phyloP scores from a whole-genome alignment of 2,797 vertebrate species.

The Manis pentadactyla region DNA sequence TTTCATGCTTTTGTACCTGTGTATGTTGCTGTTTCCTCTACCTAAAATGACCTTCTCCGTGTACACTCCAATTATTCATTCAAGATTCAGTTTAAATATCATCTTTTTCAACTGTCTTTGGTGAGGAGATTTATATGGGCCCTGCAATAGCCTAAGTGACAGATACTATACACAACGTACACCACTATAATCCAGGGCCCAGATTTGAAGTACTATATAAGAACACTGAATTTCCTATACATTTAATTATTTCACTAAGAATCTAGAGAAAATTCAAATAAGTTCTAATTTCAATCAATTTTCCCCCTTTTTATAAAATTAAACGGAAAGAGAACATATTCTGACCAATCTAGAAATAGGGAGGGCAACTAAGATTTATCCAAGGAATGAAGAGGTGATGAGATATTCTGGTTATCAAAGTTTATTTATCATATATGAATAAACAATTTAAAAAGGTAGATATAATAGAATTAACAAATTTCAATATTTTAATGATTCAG shows the following conservation, averaged over 20 bases:
- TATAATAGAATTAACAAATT: background rate
- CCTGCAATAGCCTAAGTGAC: background rate
- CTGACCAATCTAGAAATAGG: slow-evolving; percentile 32
- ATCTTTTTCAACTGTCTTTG: background rate
- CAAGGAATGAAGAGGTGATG: background rate
- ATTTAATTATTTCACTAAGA: slow-evolving; percentile 51
- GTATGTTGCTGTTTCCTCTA: background rate
- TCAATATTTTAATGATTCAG: slow-evolving; percentile 11
- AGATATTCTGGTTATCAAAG: background rate
- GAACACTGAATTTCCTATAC: background rate
- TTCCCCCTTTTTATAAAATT: background rate
- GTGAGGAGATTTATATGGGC: background rate
- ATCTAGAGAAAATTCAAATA: background rate
- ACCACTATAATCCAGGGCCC: background rate
- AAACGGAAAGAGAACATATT: background rate
- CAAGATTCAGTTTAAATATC: slow-evolving; percentile 14
- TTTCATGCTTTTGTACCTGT: background rate
- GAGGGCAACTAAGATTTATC: background rate
- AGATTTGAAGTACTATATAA: slow-evolving; percentile 12
- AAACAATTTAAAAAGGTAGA: background rate
- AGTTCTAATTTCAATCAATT: background rate
- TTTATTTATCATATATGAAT: background rate
- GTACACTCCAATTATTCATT: background rate
- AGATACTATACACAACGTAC: background rate
- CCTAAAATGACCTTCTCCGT: background rate